These are phyloP conservation scores for Temnothorax longispinosus DNA, from an alignment of 1,140 invertebrate genomes.

Conservation along the genomic window DNA sequence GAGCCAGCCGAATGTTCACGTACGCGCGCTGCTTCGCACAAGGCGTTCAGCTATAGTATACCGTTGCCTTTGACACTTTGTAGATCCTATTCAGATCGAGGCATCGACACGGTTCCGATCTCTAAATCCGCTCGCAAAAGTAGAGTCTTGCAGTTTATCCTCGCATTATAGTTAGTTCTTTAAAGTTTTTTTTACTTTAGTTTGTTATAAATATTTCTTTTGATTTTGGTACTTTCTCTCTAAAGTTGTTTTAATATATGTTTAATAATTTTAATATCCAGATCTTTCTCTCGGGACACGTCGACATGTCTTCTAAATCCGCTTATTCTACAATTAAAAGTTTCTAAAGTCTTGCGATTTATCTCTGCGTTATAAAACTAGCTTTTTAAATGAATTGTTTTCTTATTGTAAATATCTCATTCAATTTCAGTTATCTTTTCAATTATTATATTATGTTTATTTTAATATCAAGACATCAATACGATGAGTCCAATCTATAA, in stretches of 20 bases:
- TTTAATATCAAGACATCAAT: neutral
- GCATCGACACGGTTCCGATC: neutral
- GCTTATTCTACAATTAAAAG: neutral
- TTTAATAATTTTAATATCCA: neutral
- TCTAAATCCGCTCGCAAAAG: constrained; percentile 1
- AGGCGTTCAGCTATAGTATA: neutral
- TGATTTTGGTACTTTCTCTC: neutral
- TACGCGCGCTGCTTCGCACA: neutral
- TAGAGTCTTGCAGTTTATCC: neutral
- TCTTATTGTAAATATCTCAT: neutral
- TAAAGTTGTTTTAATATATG: neutral
- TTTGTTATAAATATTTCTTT: neutral
- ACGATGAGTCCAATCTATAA: neutral
- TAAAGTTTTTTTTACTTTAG: no score
- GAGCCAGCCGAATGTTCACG: neutral
- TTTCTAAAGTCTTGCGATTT: neutral
- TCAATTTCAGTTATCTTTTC: neutral
- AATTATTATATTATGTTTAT: neutral
- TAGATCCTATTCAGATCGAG: neutral
- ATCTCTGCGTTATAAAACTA: neutral
- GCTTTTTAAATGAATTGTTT: neutral
- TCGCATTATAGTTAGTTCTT: neutral
- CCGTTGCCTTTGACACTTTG: neutral
- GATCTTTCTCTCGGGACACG: neutral
- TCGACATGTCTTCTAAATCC: no score